These are phyloP conservation scores for Troides helena DNA, from an alignment of 2,888 invertebrate species.

Conservation along the genomic window DNA sequence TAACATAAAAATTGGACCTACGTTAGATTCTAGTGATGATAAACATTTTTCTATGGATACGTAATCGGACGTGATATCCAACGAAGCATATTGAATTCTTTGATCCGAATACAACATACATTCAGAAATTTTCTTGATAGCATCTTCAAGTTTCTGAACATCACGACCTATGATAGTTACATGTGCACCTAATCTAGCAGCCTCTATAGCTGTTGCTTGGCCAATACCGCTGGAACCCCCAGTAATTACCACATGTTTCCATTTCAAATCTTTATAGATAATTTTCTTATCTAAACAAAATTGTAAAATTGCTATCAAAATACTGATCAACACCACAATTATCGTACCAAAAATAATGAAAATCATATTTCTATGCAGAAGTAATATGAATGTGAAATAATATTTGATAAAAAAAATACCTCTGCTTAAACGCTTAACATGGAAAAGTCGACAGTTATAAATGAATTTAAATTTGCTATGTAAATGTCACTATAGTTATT, in stretches of 20 bases:
- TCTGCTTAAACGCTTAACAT: background rate
- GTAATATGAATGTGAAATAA: background rate
- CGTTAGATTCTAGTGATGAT: slow-evolving; percentile 80
- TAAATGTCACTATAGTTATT: background rate
- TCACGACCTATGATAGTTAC: slow-evolving; percentile 95
- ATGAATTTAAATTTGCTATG: background rate
- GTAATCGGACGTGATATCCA: slow-evolving; percentile 85
- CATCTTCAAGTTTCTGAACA: slow-evolving; percentile 82
- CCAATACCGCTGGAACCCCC: slow-evolving; percentile 99
- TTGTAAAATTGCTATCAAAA: slow-evolving; percentile 43
- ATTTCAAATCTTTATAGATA: slow-evolving; percentile 58
- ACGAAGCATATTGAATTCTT: slow-evolving; percentile 81
- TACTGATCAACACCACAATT: slow-evolving; percentile 36
- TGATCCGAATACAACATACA: slow-evolving; percentile 45
- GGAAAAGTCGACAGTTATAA: background rate
- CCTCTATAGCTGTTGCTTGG: slow-evolving; percentile 88
- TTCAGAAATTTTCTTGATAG: slow-evolving; percentile 78
- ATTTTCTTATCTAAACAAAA: slow-evolving; percentile 53
- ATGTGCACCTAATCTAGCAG: slow-evolving; percentile 89
- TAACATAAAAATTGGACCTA: slow-evolving; percentile 92
- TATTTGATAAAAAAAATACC: background rate
- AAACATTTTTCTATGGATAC: slow-evolving; percentile 80
- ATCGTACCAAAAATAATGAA: slow-evolving; percentile 33
- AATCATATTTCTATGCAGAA: slow-evolving; percentile 22
- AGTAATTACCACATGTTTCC: slow-evolving; percentile 87